Conservation (phyloP, 2,888 invertebrate species). For the Beris morrisii region DNA sequence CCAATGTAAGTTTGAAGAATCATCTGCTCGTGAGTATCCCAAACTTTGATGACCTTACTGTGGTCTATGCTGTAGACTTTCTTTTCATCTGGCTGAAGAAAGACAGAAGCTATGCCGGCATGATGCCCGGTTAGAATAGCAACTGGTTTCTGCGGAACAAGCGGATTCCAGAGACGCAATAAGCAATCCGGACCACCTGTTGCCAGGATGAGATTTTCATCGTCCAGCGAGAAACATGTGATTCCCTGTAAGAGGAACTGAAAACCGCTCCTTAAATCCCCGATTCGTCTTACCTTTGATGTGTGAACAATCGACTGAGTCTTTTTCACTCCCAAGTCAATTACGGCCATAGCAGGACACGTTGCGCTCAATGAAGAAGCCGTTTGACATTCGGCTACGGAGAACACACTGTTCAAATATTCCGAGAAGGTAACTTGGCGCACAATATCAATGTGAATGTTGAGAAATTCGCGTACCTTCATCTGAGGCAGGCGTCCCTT, state of each 20-base stretch:
- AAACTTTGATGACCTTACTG: constrained; percentile 73
- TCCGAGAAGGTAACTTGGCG: constrained; percentile 70
- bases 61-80: constrained; percentile 72
- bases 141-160: constrained; percentile 68
- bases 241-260: constrained; percentile 57
- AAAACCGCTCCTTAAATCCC: not conserved
- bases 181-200: constrained; percentile 77
- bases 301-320: constrained; percentile 18
- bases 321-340: constrained; percentile 53
- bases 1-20: constrained; percentile 71
- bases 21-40: constrained; percentile 68
- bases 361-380: constrained; percentile 41
- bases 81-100: constrained; percentile 67
- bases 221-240: constrained; percentile 65
- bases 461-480: constrained; percentile 60
- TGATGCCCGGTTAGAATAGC: constrained; percentile 70
- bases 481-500: constrained; percentile 59
- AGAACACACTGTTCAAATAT: constrained; percentile 68
- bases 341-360: constrained; percentile 64
- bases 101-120: constrained; percentile 66
- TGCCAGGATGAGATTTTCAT: constrained; percentile 62
- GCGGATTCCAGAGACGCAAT: constrained; percentile 79
- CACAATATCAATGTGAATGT: constrained; percentile 69
- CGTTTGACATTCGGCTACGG: constrained; percentile 64
- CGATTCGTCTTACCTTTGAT: constrained; percentile 18